Base-by-base conservation (phyloP, 2,888 invertebrate species). In the Erebia aethiops region DNA sequence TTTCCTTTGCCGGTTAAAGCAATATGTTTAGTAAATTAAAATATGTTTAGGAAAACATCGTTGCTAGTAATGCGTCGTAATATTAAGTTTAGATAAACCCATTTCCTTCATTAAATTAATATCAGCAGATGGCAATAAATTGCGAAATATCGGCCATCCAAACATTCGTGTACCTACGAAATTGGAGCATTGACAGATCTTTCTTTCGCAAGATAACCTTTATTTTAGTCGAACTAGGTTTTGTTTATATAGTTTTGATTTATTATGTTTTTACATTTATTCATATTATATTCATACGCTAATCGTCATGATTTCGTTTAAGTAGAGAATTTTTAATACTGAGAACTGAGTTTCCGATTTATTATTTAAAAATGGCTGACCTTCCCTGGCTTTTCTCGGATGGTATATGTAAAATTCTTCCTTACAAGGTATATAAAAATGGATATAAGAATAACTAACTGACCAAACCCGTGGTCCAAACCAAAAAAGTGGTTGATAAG, bases 121-220 rank as follows among this genome's bases (percentile, higher is more conserved):
- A 54, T 54, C 16, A 54, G 54, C 54, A 54, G 54, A 54, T 54
- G 54, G 54, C 10, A 54, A 18, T 54, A 51, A 67, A 14, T 60
- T 51, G 60, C 14, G 16, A 35, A 54, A 54, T 54, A 54, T 54
- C 54, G 54, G 54, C 18, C 54, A 54, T 10, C 54, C 3, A 54
- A 54, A 54, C 54, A 54, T 18, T 10, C 18, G 18, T 3, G 54
- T 54, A 10, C 52, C 26, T 26, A 16, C 10, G 18, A 18, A 54
- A 16, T 16, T 54, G 54, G 54, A 16, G 18, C 54, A 54, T 18
- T 54, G 54, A 54, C 54, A 54, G 54, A 54, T 54, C 52, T 16
- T 52, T 52, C 52, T 52, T 54, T 54, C 54, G 18, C 54, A 54
- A 54, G 10, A 54, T 54, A 52, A 52, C 10, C 52, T 52, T 52